Conservation (phyloP, 2,113 vertebrate genomes). For the Hylia prasina region DNA sequence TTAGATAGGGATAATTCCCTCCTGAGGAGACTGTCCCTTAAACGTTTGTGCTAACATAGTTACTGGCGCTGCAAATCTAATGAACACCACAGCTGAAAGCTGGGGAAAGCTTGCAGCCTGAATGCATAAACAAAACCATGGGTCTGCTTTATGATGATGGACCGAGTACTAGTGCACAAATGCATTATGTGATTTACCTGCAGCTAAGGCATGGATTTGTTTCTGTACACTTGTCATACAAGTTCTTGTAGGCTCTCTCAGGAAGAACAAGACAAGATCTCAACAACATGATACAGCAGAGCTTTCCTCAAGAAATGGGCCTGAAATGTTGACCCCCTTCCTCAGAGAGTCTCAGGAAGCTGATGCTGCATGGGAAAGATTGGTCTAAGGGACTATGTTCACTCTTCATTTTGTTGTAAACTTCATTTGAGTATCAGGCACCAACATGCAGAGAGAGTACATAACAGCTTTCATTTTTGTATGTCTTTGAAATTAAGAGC, state of each 20-base stretch:
- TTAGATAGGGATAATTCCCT: neutral
- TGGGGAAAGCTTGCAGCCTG: neutral
- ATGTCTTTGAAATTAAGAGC: neutral
- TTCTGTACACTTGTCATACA: neutral
- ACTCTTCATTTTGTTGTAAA: neutral
- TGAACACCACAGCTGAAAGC: neutral
- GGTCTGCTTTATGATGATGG: neutral
- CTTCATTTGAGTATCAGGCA: neutral
- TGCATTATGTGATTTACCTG: neutral
- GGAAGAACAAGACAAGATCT: neutral
- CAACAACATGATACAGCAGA: rapidly evolving
- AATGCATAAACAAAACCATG: neutral
- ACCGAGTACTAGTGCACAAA: neutral
- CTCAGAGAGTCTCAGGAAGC: neutral
- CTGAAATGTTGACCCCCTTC: neutral
- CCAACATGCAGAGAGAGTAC: neutral
- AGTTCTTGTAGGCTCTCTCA: neutral
- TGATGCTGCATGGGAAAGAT: neutral
- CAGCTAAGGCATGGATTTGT: no score
- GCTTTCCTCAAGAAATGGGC: neutral
- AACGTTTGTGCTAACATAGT: neutral
- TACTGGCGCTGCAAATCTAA: slow-evolving; percentile 24
- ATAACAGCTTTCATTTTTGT: neutral
- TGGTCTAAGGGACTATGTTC: neutral
- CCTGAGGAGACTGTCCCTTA: neutral